Conservation (phyloP, 2,113 vertebrate genomes). For the Chloropsis hardwickii region DNA sequence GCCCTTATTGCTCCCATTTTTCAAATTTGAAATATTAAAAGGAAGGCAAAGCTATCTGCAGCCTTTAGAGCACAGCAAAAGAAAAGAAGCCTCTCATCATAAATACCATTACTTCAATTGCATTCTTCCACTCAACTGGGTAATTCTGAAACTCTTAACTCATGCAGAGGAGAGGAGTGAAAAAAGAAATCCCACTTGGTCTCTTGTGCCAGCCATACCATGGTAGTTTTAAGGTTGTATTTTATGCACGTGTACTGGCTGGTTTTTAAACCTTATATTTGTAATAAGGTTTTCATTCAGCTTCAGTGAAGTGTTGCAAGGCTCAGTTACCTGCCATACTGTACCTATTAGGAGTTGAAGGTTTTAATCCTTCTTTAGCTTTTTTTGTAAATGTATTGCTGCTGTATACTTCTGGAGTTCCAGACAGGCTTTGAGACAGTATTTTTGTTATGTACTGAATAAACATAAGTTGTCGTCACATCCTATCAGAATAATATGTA, state of each 20-base stretch:
- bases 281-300: background rate
- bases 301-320: background rate
- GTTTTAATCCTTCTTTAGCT: background rate
- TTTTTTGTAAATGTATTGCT: background rate
- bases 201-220: background rate
- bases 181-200: background rate
- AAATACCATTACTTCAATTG: background rate
- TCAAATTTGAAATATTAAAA: background rate
- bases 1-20: background rate
- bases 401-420: background rate
- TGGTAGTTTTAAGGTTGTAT: constrained; percentile 7
- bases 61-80: background rate
- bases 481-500: background rate
- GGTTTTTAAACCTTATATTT: background rate
- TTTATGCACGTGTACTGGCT: background rate
- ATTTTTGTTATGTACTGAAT: background rate
- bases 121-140: background rate
- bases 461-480: background rate
- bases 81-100: background rate
- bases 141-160: background rate
- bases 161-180: constrained; percentile 5
- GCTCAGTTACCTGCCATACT: background rate
- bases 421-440: background rate
- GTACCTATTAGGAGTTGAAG: background rate
- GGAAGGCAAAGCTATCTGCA: background rate